Conservation (phyloP, 2,113 vertebrate genomes). For the Semnornis frantzii region DNA sequence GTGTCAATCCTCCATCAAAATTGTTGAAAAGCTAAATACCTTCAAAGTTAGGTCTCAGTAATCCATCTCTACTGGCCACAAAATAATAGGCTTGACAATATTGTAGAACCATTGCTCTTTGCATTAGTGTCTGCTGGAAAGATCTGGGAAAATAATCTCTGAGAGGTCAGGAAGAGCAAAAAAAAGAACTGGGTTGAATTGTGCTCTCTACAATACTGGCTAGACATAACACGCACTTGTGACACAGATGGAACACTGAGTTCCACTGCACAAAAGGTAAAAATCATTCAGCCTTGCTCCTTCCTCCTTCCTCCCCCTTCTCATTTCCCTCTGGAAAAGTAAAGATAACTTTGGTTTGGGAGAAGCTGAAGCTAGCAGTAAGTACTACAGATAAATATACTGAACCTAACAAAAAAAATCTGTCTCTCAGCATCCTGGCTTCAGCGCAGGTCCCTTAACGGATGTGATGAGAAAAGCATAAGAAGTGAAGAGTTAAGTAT, state of each 20-base stretch:
- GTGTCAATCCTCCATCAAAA: constrained; percentile 21
- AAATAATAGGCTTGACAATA: constrained; percentile 24
- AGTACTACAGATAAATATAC: not conserved
- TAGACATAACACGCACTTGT: not conserved
- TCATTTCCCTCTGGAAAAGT: not conserved
- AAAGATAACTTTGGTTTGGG: not conserved
- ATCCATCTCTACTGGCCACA: constrained; percentile 4
- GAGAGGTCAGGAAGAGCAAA: not conserved
- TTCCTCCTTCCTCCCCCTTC: not conserved
- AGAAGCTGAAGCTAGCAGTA: not conserved
- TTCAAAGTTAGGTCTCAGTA: constrained; percentile 1
- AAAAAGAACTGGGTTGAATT: not conserved
- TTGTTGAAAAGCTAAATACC: constrained; percentile 29
- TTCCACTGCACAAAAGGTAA: not conserved
- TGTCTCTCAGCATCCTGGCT: not conserved
- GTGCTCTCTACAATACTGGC: not conserved
- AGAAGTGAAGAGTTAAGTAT: not conserved
- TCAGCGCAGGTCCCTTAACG: not conserved
- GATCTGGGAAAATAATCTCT: not conserved
- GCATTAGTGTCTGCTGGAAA: not conserved
- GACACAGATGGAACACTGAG: not conserved
- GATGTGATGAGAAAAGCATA: not conserved
- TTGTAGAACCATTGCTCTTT: not conserved
- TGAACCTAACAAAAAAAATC: not conserved
- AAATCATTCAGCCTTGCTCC: not conserved